Evolutionary conservation across 2,888 invertebrate genomes (phyloP), one percentile per base, ranked within the genome.

Genomic region (Metacarcinus magister): DNA sequence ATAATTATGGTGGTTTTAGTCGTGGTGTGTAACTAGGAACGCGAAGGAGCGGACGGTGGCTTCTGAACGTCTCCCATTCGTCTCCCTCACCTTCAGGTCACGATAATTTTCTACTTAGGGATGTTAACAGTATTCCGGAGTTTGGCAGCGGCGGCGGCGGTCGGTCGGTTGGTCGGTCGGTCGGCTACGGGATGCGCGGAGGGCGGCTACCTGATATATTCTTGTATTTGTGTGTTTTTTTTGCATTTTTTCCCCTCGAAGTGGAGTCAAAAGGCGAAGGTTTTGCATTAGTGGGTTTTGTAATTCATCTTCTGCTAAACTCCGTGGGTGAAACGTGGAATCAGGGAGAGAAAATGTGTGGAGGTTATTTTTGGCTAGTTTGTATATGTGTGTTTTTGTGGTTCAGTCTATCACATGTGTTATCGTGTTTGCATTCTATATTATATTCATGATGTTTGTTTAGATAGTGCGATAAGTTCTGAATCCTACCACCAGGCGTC

Each of bases 41-140:
- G 95, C 75, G 93, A 89, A 16, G 39, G 46, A 93, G 60, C 46
- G 82, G 95, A 48, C 93, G 93, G 67, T 46, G 87, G 92, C 48
- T 82, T 67, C 95, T 95, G 91, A 39, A 54, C 48, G 91, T 39
- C 44, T n/a, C 46, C 89, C 75, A 95, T 95, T 92, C 95, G 93
- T 95, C 95, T 93, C 87, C 46, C 95, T 95, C 54, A 44, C 28
- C 44, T 48, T 32, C 87, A 75, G 93, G 93, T 93, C 95, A 95
- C 95, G 75, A 54, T 95, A 95, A 95, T 95, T 95, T 95, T 95
- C 95, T 95, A 95, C 95, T 95, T 95, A 95, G 67, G 87, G 60
- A 95, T 93, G 95, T 95, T 95, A 95, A 93, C 82, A 87, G 93
- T 82, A 95, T 95, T 93, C 93, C 67, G 54, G 28, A 87, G 93